Evolutionary conservation across 2,113 vertebrate species (phyloP), one percentile per base, ranked within the genome.

Genomic region (Ctenomys sociabilis): DNA sequence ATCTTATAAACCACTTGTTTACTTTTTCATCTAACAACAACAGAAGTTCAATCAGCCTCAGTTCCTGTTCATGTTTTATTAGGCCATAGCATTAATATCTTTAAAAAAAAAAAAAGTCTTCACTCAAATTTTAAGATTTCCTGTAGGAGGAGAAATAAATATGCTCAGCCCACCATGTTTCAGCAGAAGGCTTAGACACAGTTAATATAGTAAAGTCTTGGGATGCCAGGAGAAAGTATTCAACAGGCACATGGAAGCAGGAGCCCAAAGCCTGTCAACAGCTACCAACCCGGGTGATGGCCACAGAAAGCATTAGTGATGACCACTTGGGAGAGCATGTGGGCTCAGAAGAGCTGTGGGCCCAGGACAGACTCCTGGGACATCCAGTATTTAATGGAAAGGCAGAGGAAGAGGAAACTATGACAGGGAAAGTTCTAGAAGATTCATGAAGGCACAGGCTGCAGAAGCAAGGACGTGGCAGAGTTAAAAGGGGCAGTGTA

Each of bases 81-180:
- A 9, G 11, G 6, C n/a, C 26, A 2, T 61, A n/a, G 17, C 17
- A 40, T 85, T 90, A 81, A 49, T 37, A 52, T 13, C 28, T 86
- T 88, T 49, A 35, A 14, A 6, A 78, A 96, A 14, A 6, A 78
- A 96, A 94, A 80, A 88, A 2, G 26, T 85, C 59, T 85, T 80
- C 35, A 45, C 52, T 90, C 63, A 82, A 10, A 45, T 72, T 73
- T 72, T 32, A 28, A 17, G 21, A 11, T 78, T 90, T 94, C n/a
- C 57, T 61, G 7, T 81, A 22, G 45, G 32, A 84, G 54, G 24
- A 73, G 75, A 86, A 91, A 59, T 64, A 85, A 66, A 83, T 40
- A 9, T 54, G 70, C 63, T 80, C 66, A 59, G 7, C 49, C 83
- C 59, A 12, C 63, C 59, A 4, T 10, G 16, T n/a, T 68, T 85